A percentile compares a stretch with the other conserved stretches of the same genome.
These are phyloP conservation scores for Acanthoscelides obtectus DNA, from an alignment of 2,888 invertebrate genomes.

Conservation along the genomic window DNA sequence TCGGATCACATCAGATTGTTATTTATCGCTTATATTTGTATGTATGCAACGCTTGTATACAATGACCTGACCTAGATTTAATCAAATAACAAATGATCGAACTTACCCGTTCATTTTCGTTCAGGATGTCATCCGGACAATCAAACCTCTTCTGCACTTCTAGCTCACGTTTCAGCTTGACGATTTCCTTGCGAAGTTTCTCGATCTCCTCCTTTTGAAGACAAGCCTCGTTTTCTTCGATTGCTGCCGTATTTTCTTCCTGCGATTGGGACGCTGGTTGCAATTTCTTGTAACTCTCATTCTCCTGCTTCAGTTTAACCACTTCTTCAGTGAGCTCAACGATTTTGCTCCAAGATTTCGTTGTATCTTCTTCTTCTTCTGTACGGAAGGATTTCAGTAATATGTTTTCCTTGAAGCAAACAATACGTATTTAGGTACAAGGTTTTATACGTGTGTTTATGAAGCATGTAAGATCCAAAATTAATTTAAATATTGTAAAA, in stretches of 20 bases:
- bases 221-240: background rate
- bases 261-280: background rate
- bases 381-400: background rate
- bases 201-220: background rate
- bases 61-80: too few relatives aligned
- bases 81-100: too few relatives aligned
- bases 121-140: background rate
- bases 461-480: too few relatives aligned
- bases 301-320: background rate
- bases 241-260: background rate
- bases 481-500: too few relatives aligned
- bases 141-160: background rate
- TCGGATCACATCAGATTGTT: background rate
- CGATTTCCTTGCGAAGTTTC: background rate
- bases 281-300: background rate
- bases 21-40: slow-evolving; percentile 31
- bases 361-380: background rate
- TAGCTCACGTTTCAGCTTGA: background rate
- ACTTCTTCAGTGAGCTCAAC: background rate
- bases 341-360: background rate
- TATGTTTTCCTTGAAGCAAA: background rate
- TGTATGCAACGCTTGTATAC: too few relatives aligned
- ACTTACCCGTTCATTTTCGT: background rate
- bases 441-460: too few relatives aligned
- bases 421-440: too few relatives aligned